phyloP scores from a whole-genome alignment of 2,888 invertebrate genomes.

The Trileptium ribeirensis region DNA sequence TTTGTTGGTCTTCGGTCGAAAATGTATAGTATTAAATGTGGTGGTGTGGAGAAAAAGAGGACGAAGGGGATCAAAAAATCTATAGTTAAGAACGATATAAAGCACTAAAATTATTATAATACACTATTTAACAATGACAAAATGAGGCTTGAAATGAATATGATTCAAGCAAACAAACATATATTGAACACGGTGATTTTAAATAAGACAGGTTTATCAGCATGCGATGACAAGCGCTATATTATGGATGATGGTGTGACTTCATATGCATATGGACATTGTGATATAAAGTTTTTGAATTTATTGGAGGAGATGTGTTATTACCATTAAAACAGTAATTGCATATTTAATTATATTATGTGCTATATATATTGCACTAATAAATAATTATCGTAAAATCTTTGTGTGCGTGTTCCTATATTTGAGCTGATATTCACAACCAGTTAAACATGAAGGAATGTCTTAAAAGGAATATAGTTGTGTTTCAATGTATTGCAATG shows the following conservation, averaged over 20 bases:
- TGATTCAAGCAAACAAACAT: not conserved
- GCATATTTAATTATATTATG: no score
- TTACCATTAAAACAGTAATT: no score
- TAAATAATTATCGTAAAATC: no score
- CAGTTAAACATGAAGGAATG: no score
- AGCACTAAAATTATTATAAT: not conserved
- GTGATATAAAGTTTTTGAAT: no score
- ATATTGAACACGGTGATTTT: not conserved
- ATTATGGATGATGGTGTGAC: not conserved
- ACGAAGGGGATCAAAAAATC: not conserved
- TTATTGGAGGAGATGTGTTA: no score
- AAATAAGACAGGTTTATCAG: not conserved
- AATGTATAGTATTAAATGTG: slow-evolving; percentile 1
- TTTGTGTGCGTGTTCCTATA: no score
- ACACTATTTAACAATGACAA: not conserved
- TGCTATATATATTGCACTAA: no score
- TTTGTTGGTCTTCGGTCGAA: slow-evolving; percentile 1
- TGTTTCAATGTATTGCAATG: no score
- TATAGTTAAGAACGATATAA: not conserved
- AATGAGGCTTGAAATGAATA: not conserved
- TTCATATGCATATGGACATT: no score
- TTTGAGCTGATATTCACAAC: no score
- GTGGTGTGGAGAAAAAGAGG: not conserved
- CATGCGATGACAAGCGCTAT: not conserved
- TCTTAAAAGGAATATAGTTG: no score